Conservation (phyloP, 2,888 invertebrate genomes). For the Pristionchus japonicus region DNA sequence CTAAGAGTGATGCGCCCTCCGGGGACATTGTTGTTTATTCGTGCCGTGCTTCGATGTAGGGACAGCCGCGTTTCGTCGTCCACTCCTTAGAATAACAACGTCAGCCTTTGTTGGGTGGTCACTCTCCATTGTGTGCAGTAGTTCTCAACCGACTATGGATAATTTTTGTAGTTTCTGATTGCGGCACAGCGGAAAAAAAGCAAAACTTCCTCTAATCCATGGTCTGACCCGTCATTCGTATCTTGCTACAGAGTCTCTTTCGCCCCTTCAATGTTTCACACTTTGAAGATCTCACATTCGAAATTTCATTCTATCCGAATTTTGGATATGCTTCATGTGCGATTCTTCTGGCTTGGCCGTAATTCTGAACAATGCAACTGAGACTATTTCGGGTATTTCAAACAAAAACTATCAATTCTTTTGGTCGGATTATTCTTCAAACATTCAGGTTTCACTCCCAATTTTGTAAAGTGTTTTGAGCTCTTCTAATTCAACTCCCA, state of each 20-base stretch:
- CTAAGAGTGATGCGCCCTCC: background rate
- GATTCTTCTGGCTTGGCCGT: background rate
- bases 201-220: no score
- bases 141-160: no score
- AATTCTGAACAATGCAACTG: background rate
- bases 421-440: no score
- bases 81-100: background rate
- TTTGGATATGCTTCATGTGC: background rate
- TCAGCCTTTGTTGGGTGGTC: background rate
- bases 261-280: no score
- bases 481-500: background rate
- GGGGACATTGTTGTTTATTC: background rate
- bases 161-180: no score
- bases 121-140: background rate
- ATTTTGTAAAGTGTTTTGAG: no score
- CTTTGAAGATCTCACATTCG: background rate
- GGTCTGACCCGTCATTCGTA: no score
- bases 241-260: no score
- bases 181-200: no score
- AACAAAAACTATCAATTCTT: no score
- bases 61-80: background rate
- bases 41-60: background rate
- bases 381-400: background rate
- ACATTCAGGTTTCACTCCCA: no score
- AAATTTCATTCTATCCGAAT: background rate